Conservation (phyloP, 2,113 vertebrate species). For the Ariopsis seemanni region DNA sequence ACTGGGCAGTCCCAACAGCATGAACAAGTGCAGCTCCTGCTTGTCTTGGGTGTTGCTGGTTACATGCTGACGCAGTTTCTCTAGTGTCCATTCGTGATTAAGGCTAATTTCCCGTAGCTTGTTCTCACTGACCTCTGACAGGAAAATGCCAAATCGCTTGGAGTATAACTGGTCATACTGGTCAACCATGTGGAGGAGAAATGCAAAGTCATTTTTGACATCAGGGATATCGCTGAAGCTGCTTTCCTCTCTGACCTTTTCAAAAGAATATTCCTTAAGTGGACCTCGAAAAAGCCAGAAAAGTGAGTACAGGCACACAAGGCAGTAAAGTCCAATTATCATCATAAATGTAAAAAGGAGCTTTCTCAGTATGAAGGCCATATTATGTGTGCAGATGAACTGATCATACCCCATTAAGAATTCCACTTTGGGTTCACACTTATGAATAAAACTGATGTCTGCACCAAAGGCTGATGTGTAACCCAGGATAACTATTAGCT, state of each 20-base stretch:
- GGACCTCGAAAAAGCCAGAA: conserved; percentile 95
- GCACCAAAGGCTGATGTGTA: conserved; percentile 91
- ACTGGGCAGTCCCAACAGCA: conserved; percentile 90
- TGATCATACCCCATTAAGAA: conserved; percentile 83
- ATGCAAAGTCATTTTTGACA: conserved; percentile 97
- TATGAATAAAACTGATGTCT: conserved; percentile 85
- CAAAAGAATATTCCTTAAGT: conserved; percentile 95
- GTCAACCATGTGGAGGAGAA: conserved; percentile 98
- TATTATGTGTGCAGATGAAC: conserved; percentile 94
- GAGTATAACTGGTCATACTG: conserved; percentile 96
- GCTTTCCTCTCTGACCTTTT: conserved; percentile 95
- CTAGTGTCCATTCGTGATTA: conserved; percentile 96
- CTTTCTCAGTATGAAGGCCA: conserved; percentile 96
- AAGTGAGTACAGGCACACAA: conserved; percentile 91
- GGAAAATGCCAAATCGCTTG: conserved; percentile 92
- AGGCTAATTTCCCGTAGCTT: conserved; percentile 95
- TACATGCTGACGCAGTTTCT: conserved; percentile 89
- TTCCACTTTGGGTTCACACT: conserved; percentile 82
- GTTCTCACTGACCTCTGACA: conserved; percentile 96
- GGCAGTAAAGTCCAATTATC: conserved; percentile 91
- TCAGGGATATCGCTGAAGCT: conserved; percentile 98
- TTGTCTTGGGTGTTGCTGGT: conserved; percentile 89
- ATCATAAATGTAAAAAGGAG: conserved; percentile 92
- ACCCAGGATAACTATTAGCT: conserved; percentile 92
- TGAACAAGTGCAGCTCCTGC: conserved; percentile 90